phyloP scores from a whole-genome alignment of 2,113 vertebrate genomes.

The Sardina pilchardus region DNA sequence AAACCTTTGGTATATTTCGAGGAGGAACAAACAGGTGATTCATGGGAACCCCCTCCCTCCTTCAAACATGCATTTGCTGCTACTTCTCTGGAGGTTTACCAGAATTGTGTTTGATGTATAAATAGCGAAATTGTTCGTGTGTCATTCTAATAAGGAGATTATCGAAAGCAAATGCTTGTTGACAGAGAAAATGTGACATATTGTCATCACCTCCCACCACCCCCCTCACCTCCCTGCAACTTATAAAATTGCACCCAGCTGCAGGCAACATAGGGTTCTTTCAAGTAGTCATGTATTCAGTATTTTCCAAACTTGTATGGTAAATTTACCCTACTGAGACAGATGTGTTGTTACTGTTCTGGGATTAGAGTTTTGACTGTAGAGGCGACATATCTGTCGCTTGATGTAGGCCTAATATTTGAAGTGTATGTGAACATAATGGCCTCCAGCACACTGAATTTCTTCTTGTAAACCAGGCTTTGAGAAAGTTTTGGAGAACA shows the following conservation, averaged over 20 bases:
- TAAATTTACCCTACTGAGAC: neutral
- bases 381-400: neutral
- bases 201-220: neutral
- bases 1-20: neutral
- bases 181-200: neutral
- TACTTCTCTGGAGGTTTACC: neutral
- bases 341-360: neutral
- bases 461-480: neutral
- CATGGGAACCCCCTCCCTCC: neutral
- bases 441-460: neutral
- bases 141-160: neutral
- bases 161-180: neutral
- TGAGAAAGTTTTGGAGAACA: neutral
- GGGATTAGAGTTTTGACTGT: neutral
- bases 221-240: neutral
- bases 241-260: neutral
- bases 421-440: neutral
- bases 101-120: neutral
- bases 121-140: neutral
- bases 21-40: conserved; percentile 6
- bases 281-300: neutral
- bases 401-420: neutral
- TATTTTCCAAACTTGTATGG: neutral
- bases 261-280: neutral
- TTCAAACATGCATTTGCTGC: neutral